These are phyloP conservation scores for Cyphomyrmex costatus DNA, from an alignment of 1,140 invertebrate genomes.

Conservation along the genomic window DNA sequence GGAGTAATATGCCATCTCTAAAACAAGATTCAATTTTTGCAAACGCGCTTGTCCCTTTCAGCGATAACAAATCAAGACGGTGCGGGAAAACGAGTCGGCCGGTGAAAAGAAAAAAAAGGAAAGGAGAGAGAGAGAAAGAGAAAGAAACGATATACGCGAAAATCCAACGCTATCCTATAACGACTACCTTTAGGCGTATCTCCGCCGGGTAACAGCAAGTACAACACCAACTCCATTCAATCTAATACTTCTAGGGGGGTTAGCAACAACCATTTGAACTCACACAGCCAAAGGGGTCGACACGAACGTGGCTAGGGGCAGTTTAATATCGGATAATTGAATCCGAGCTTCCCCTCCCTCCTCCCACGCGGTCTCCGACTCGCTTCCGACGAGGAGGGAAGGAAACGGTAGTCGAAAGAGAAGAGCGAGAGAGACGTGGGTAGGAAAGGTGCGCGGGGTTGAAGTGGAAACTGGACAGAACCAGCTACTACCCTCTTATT, in stretches of 20 bases:
- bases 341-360: conserved; percentile 82
- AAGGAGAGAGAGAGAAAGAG: conserved; percentile 29
- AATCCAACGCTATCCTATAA: conserved; percentile 75
- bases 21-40: conserved; percentile 51
- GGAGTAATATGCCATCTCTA: conserved; percentile 14
- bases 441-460: conserved; percentile 37
- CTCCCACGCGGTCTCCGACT: conserved; percentile 69
- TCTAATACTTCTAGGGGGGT: conserved; percentile 84
- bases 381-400: conserved; percentile 63
- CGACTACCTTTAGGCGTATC: conserved; percentile 83
- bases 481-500: conserved; percentile 77
- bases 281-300: conserved; percentile 80
- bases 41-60: conserved; percentile 42
- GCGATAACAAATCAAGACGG: conserved; percentile 56
- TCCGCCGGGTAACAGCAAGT: conserved; percentile 82
- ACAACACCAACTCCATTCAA: conserved; percentile 86
- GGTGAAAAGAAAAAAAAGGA: not conserved
- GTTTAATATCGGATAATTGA: conserved; percentile 87
- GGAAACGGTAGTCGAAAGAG: conserved; percentile 42
- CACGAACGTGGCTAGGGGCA: conserved; percentile 85
- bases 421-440: conserved; percentile 48
- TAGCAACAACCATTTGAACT: conserved; percentile 84
- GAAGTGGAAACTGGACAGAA: conserved; percentile 72
- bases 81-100: conserved; percentile 39
- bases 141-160: conserved; percentile 67